Base-by-base conservation (phyloP, 2,888 invertebrate genomes). In the Antheraea assamensis region DNA sequence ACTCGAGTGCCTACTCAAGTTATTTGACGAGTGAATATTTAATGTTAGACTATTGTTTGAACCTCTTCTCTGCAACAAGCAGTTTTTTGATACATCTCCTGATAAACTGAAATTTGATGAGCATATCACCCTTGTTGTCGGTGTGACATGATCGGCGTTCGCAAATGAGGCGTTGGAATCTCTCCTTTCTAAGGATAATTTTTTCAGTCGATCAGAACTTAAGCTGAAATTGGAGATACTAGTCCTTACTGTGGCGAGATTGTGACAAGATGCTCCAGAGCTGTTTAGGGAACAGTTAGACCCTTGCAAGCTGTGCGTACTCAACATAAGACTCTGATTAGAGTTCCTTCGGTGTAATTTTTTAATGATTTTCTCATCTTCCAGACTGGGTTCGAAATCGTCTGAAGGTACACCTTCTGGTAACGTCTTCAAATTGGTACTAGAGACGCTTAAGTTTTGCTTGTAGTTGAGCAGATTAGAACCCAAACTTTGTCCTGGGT, bases 101-200 rank as follows among this genome's bases (percentile, higher is more conserved):
- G 90, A 84, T 0, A 95, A 79, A 78, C 90, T 95, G 0, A 90
- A 87, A 77, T 95, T 95, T 0, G 95, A 96, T 0, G 95, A 92
- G 75, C 95, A 95, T 10, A 95, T 88, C 0, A 93, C 89, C 71
- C 93, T 82, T 1, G 93, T 90, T 0, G 91, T 89, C 0, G 93
- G 94, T 0, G 91, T 88, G 61, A 92, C 77, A 74, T 92, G 90
- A 49, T 95, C 95, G 0, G 86, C 78, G 70, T 97, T 97, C 0
- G 98, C 97, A 2, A 98, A 92, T 76, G 98, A 98, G 0, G 98
- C 97, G 85, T 98, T 98, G 0, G 98, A 98, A 75, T 98, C 98
- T 71, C 98, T 95, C 71, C 98, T 95, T 79, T 98, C 98, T 68
- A 98, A 88, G 2, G 98, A 95, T 35, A 97, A 96, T 79, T 97